Evolutionary conservation across 1,140 invertebrate species (phyloP), one percentile per base, ranked within the genome.

Genomic region (Drosophila watanabei): DNA sequence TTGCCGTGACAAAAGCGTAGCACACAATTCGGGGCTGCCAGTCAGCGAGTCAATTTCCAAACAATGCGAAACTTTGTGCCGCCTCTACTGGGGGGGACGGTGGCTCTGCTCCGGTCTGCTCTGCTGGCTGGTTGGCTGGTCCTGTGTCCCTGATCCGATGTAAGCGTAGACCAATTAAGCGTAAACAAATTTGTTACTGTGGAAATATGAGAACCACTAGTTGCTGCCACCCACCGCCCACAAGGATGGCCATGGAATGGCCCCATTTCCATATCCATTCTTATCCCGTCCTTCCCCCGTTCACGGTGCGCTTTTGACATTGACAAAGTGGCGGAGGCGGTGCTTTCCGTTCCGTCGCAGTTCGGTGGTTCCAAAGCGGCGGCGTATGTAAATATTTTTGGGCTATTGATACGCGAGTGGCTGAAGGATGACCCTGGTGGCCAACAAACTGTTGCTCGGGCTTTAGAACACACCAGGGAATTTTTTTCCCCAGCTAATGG

Each of bases 141-240:
- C 48, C 63, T 58, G 61, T 72, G 61, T 60, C 63, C 60, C 82
- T 70, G 59, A 73, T 64, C 49, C 75, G 49, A 58, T 89, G 82
- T 90, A 90, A 86, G 69, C 87, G 76, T 80, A 90, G 87, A 79
- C 86, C 86, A 90, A 90, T 90, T 90, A 90, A 79, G 86, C 87
- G 87, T 90, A 90, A 90, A 89, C 81, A 89, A 87, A 89, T 89
- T 85, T 89, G 71, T 65, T 89, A 61, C 69, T 80, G 62, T 80
- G 80, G 82, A 58, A 90, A 89, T 77, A 65, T 80, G 75, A 90
- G 86, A 78, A 85, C 81, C 86, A 89, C 85, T 89, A 89, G 85
- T 89, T 89, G 85, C 86, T 88, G 65, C 64, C 54, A 30, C 54
- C 54, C 58, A 24, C 41, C 45, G 49, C 56, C 59, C 46, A 56